Conservation (phyloP, 2,888 invertebrate genomes). For the Megamerina dolium region DNA sequence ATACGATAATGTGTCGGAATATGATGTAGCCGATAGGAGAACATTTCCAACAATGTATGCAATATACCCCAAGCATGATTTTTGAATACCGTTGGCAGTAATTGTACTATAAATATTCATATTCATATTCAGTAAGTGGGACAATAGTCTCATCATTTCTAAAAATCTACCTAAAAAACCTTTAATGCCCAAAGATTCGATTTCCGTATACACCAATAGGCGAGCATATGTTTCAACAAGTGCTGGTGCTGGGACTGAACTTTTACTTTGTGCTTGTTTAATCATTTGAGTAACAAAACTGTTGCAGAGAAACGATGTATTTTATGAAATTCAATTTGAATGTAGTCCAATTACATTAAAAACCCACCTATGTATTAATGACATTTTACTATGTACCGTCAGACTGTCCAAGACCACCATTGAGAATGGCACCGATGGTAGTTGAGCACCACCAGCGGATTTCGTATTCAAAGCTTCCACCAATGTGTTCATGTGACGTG, state of each 20-base stretch:
- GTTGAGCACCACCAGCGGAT: slow-evolving; percentile 56
- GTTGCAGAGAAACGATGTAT: slow-evolving; percentile 7
- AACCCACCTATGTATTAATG: slow-evolving; percentile 59
- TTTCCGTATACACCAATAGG: slow-evolving; percentile 90
- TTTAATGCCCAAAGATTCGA: slow-evolving; percentile 93
- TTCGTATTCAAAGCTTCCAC: slow-evolving; percentile 77
- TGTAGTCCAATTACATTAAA: neutral
- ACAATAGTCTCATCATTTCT: neutral
- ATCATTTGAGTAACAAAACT: slow-evolving; percentile 84
- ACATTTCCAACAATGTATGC: slow-evolving; percentile 95
- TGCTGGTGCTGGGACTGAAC: slow-evolving; percentile 81
- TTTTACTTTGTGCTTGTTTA: slow-evolving; percentile 81
- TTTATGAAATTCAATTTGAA: neutral
- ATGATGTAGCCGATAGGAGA: slow-evolving; percentile 92
- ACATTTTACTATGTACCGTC: slow-evolving; percentile 95
- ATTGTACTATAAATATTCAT: slow-evolving; percentile 58
- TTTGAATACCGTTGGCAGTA: slow-evolving; percentile 86
- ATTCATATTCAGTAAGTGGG: neutral
- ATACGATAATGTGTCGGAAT: slow-evolving; percentile 94
- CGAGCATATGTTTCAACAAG: slow-evolving; percentile 92
- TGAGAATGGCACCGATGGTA: slow-evolving; percentile 80
- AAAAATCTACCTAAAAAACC: slow-evolving; percentile 73
- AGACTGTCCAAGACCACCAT: slow-evolving; percentile 90
- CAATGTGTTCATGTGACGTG: slow-evolving; percentile 85
- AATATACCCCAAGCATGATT: slow-evolving; percentile 92